Conservation (phyloP, 2,113 vertebrate species). For the Microcebus tavaratra region DNA sequence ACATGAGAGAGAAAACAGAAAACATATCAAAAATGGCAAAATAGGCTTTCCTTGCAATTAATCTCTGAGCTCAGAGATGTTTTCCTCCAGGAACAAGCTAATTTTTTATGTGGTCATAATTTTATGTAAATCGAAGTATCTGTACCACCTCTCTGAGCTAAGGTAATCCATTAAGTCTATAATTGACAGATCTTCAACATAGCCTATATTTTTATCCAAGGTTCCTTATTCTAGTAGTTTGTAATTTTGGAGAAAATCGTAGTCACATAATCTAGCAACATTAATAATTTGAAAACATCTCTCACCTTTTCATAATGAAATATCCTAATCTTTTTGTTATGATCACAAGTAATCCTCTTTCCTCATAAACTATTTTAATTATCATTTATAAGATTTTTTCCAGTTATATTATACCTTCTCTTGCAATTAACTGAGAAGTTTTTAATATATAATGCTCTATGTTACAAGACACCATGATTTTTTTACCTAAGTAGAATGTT, state of each 20-base stretch:
- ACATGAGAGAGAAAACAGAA: background rate
- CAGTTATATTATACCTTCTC: background rate
- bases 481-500: background rate
- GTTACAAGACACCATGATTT: background rate
- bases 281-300: background rate
- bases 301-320: slow-evolving; percentile 13
- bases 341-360: background rate
- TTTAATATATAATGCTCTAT: background rate
- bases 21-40: background rate
- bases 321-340: background rate
- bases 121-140: background rate
- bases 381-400: background rate
- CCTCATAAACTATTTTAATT: background rate
- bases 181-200: background rate
- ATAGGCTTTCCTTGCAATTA: background rate
- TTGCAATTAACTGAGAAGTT: background rate
- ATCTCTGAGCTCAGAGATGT: background rate
- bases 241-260: background rate
- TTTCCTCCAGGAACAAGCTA: background rate
- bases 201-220: background rate
- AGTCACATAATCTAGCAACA: background rate
- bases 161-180: background rate
- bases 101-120: background rate
- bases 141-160: background rate
- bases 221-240: background rate